These are phyloP conservation scores for Saturnia pavonia DNA, from an alignment of 2,888 invertebrate species.

Conservation along the genomic window DNA sequence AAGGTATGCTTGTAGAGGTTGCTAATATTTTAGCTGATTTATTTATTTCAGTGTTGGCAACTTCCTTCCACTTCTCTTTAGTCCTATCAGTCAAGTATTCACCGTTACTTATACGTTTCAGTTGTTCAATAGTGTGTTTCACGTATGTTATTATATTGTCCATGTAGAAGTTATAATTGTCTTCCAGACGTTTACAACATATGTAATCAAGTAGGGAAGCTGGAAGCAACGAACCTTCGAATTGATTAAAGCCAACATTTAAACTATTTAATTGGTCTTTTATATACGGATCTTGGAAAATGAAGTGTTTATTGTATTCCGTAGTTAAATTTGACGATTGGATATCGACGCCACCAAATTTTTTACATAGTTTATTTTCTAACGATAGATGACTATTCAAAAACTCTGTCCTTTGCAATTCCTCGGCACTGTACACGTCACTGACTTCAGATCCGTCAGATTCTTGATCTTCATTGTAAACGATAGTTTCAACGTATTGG, in stretches of 20 bases:
- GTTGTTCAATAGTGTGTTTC: constrained; percentile 67
- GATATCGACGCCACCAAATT: constrained; percentile 57
- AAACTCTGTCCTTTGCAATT: constrained; percentile 56
- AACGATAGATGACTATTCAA: constrained; percentile 49
- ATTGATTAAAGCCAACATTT: constrained; percentile 33
- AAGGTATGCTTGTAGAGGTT: constrained; percentile 59
- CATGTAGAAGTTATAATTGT: constrained; percentile 71
- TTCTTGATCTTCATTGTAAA: constrained; percentile 61
- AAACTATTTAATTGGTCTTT: constrained; percentile 55
- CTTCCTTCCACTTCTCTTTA: constrained; percentile 70
- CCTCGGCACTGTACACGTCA: constrained; percentile 58
- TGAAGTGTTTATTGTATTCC: constrained; percentile 50
- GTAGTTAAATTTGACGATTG: constrained; percentile 43
- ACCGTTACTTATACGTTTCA: constrained; percentile 75
- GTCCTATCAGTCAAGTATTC: constrained; percentile 70
- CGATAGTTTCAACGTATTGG: constrained; percentile 65
- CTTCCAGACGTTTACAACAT: constrained; percentile 65
- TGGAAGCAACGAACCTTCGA: constrained; percentile 49
- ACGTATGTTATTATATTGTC: constrained; percentile 70
- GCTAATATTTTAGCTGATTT: constrained; percentile 51
- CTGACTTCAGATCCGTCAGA: constrained; percentile 60
- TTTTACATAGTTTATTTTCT: constrained; percentile 60
- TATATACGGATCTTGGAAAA: constrained; percentile 56
- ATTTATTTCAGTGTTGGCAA: constrained; percentile 33
- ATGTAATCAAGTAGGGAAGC: constrained; percentile 66